Evolutionary conservation across 2,888 invertebrate genomes (phyloP).

Genomic region (Polylopha cassiicola): DNA sequence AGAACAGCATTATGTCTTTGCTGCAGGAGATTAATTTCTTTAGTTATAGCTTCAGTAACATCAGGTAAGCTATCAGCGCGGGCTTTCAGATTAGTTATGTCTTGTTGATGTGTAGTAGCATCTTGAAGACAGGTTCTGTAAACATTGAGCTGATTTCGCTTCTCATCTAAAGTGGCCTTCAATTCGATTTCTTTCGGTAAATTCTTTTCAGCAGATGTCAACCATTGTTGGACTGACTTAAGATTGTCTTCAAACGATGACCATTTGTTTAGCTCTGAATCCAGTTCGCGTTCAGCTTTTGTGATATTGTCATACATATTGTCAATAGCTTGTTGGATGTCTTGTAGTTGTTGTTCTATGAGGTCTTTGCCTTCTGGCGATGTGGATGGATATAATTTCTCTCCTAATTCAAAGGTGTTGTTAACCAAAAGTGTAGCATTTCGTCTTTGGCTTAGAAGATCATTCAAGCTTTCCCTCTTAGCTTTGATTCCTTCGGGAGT

Average conservation of each 20-base stretch:
- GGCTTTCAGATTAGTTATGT: conserved; percentile 87
- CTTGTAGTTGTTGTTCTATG: conserved; percentile 88
- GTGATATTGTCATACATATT: conserved; percentile 87
- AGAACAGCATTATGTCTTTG: conserved; percentile 84
- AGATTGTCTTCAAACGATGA: conserved; percentile 92
- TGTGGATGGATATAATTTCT: conserved; percentile 90
- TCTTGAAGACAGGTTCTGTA: conserved; percentile 91
- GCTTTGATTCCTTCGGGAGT: conserved; percentile 83
- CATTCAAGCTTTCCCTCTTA: conserved; percentile 83
- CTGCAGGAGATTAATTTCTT: conserved; percentile 82
- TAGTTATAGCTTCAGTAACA: conserved; percentile 83
- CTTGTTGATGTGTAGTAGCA: conserved; percentile 89
- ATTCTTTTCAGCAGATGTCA: conserved; percentile 84
- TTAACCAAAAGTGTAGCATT: conserved; percentile 86
- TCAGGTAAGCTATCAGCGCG: conserved; percentile 89
- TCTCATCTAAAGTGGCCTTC: conserved; percentile 92
- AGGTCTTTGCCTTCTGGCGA: conserved; percentile 91
- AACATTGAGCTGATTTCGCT: conserved; percentile 89
- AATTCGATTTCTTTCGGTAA: conserved; percentile 87
- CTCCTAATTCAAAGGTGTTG: conserved; percentile 90
- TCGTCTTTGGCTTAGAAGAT: conserved; percentile 85
- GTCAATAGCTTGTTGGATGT: conserved; percentile 89
- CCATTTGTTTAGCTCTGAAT: conserved; percentile 91
- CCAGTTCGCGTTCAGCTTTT: conserved; percentile 87
- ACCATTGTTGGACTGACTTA: conserved; percentile 87